Base-by-base conservation (phyloP, 2,888 invertebrate species). In the Aproaerema taeniolella region DNA sequence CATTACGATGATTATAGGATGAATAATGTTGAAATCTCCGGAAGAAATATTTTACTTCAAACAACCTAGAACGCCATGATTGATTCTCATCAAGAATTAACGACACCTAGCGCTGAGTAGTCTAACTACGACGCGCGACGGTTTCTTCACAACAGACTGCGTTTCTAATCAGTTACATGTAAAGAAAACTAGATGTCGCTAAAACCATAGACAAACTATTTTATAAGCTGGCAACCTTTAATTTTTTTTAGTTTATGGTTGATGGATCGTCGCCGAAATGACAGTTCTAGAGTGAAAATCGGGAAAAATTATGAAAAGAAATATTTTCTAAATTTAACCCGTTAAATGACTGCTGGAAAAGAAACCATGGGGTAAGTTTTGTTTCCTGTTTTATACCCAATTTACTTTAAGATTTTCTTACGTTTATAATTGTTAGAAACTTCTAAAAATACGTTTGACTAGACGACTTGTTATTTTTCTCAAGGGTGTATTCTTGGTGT, bases 261-360 rank as follows among this genome's bases (percentile, higher is more conserved):
- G 36, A 24, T 53, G 20, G 30, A 37, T 60, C 66, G 64, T 67
- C 67, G 67, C 62, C n/a, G n/a, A 67, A 61, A 55, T 74, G 76
- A 73, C 75, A 72, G 74, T 64, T 74, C 60, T 60, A 45, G 53
- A 62, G 61, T 58, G 64, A 62, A 64, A 64, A 69, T 62, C 64
- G 58, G 55, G 58, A 28, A 36, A 59, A 76, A 75, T 61, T 72
- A 78, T 78, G 78, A 73, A 67, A 64, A 72, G 62, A 62, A 71
- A 50, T 62, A 68, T 67, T 78, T 76, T 74, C 59, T 52, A 65
- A 68, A 69, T 70, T 76, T 67, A 67, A 74, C 38, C 74, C 72
- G 81, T 79, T 89, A 89, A 89, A 93, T 93, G 93, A 92, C 92
- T 88, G 91, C 91, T 79, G 93, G 92, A 87, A 93, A 92, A 87